phyloP scores from a whole-genome alignment of 2,797 vertebrate species.

The Galago senegalensis region DNA sequence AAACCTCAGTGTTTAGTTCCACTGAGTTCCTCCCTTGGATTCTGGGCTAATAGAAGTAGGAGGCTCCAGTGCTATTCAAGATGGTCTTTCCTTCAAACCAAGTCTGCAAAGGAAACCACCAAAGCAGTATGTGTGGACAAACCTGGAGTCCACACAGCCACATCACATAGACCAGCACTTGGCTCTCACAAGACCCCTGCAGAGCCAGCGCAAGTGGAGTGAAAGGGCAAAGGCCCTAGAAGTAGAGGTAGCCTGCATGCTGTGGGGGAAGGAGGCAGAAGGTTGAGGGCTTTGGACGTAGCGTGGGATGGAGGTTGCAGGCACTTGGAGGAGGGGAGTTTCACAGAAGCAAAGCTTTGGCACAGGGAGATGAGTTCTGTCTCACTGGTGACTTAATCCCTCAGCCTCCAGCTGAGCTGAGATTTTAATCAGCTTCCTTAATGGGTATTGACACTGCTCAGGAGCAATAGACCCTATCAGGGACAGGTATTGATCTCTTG shows the following conservation, averaged over 20 bases:
- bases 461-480: slow-evolving; percentile 19
- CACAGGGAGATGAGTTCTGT: background rate
- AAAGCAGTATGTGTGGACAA: background rate
- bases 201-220: background rate
- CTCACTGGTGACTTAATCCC: background rate
- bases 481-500: slow-evolving; percentile 49
- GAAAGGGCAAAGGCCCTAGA: background rate
- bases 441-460: slow-evolving; percentile 51
- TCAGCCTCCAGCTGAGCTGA: background rate
- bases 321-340: background rate
- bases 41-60: background rate
- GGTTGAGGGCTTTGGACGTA: background rate
- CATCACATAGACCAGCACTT: background rate
- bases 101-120: background rate
- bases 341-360: background rate
- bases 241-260: background rate
- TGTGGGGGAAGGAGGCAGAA: background rate
- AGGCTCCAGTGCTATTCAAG: background rate
- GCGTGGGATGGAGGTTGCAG: background rate
- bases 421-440: slow-evolving; percentile 69
- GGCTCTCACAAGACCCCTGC: background rate
- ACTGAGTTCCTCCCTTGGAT: background rate
- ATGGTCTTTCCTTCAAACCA: slow-evolving; percentile 10
- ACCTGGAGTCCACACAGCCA: background rate
- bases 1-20: background rate